phyloP scores from a whole-genome alignment of 92 coral and sea anemone species.

The Diadumene lineata region DNA sequence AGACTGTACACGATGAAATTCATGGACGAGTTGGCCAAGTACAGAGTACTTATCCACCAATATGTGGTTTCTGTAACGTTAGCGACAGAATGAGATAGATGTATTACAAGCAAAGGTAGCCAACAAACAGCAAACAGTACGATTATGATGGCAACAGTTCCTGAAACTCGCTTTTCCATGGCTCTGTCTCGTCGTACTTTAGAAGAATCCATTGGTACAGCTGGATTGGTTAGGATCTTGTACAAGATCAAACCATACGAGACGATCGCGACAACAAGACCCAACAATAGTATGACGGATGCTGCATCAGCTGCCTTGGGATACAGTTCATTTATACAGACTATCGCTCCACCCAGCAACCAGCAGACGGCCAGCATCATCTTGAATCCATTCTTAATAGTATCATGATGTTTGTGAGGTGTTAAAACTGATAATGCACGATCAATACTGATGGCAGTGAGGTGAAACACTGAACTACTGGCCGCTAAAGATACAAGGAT shows the following conservation, averaged over 20 bases:
- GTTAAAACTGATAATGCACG: not conserved
- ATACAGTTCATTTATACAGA: not conserved
- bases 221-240: not conserved
- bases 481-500: not conserved
- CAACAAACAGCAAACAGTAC: not conserved
- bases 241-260: conserved; percentile 7
- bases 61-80: not conserved
- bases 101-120: not conserved
- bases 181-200: not conserved
- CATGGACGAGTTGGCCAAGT: conserved; percentile 15
- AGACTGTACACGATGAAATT: conserved; percentile 16
- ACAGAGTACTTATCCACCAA: conserved; percentile 11
- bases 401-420: conserved; percentile 6
- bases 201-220: not conserved
- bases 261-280: not conserved
- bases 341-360: not conserved
- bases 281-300: not conserved
- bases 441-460: conserved; percentile 12
- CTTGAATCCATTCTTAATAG: not conserved
- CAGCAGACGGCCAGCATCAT: not conserved
- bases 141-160: conserved; percentile 8
- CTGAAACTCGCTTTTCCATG: conserved; percentile 15
- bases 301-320: too few species aligned
- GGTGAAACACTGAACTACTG: conserved; percentile 2
- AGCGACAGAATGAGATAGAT: not conserved